Conservation (phyloP, 2,888 invertebrate species). For the Drosophila emarginata region DNA sequence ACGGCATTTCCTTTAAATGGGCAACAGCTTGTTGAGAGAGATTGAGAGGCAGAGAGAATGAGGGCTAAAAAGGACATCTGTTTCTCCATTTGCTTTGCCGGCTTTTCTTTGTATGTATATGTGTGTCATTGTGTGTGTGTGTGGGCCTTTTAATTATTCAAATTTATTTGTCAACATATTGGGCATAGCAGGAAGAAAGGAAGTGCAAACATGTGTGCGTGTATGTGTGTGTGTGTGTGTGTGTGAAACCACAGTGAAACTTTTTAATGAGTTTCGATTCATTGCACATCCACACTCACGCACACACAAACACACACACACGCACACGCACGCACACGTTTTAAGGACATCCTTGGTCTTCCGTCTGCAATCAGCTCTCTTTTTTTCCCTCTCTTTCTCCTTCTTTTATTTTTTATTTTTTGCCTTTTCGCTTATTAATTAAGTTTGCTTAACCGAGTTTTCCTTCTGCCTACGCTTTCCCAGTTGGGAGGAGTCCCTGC, state of each 20-base stretch:
- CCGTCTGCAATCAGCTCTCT: constrained; percentile 21
- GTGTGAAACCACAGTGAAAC: constrained; percentile 64
- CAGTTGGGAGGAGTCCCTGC: constrained; percentile 1
- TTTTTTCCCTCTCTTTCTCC: neutral
- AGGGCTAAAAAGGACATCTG: constrained; percentile 68
- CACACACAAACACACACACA: neutral
- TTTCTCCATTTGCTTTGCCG: constrained; percentile 23
- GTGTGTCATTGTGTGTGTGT: constrained; percentile 35
- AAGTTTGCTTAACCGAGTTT: constrained; percentile 65
- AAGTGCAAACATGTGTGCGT: constrained; percentile 15
- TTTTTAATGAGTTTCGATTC: constrained; percentile 79
- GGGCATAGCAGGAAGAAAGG: constrained; percentile 42
- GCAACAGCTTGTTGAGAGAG: constrained; percentile 17
- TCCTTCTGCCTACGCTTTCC: constrained; percentile 2
- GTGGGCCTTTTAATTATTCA: constrained; percentile 71
- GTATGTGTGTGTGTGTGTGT: constrained; percentile 13
- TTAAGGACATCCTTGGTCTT: constrained; percentile 5
- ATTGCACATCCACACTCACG: constrained; percentile 56
- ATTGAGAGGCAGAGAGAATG: neutral
- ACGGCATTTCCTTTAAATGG: constrained; percentile 48
- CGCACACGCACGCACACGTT: constrained; percentile 18
- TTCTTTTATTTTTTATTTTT: constrained; percentile 3
- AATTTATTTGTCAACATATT: constrained; percentile 72
- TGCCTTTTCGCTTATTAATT: constrained; percentile 65
- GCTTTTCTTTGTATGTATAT: neutral